Evolutionary conservation across 2,797 vertebrate genomes (phyloP).

Genomic region (Sebastolobus altivelis): DNA sequence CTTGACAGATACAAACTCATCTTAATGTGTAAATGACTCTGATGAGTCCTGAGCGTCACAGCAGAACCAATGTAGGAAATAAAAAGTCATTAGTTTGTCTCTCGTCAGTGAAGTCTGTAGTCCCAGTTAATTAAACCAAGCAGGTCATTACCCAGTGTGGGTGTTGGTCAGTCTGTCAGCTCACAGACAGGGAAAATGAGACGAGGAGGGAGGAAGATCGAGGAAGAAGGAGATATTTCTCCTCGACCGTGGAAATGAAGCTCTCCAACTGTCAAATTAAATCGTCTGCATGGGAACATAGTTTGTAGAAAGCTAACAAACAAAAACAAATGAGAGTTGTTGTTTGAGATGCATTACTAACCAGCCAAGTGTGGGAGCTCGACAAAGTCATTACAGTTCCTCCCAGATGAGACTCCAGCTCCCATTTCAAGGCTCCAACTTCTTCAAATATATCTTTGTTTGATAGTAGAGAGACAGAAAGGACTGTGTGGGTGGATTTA

Average conservation of each 20-base stretch:
- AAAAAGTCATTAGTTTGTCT: constrained; percentile 30
- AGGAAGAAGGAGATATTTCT: background rate
- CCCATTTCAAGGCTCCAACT: background rate
- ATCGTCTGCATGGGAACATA: constrained; percentile 24
- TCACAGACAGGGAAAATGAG: background rate
- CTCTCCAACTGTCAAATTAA: constrained; percentile 61
- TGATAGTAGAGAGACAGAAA: too few relatives aligned
- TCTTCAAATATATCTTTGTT: background rate
- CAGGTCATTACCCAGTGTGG: constrained; percentile 34
- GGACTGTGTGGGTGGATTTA: too few relatives aligned
- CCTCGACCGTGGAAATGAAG: constrained; percentile 38
- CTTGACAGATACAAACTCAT: background rate
- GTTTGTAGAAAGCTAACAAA: constrained; percentile 44
- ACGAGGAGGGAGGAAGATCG: background rate
- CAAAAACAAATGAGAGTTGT: constrained; percentile 32
- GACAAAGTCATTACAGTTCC: constrained; percentile 4
- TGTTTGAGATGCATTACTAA: constrained; percentile 44
- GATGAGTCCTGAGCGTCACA: background rate
- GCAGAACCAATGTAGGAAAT: background rate
- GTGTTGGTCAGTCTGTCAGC: constrained; percentile 4
- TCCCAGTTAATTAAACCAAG: constrained; percentile 51
- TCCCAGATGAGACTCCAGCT: constrained; percentile 5
- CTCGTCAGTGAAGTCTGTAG: constrained; percentile 25
- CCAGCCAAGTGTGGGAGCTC: constrained; percentile 17
- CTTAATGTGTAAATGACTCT: background rate